Conservation (phyloP, 64 coral and sea anemone species). For the Dendrophyllia cribrosa region DNA sequence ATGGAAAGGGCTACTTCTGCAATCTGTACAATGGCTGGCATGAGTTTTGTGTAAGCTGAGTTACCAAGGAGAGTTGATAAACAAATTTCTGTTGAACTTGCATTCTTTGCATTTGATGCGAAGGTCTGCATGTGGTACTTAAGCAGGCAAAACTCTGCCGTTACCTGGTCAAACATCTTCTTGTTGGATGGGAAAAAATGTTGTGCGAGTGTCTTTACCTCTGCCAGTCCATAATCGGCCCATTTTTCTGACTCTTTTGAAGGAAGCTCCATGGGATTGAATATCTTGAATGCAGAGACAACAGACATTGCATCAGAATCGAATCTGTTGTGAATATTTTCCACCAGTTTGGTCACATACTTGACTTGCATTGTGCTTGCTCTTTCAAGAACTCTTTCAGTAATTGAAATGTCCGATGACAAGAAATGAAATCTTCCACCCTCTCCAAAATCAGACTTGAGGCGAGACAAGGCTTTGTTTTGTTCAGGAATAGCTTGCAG, state of each 20-base stretch:
- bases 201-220: constrained; percentile 41
- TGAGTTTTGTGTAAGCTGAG: constrained; percentile 36
- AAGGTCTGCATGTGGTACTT: constrained; percentile 40
- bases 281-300: constrained; percentile 56
- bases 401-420: constrained; percentile 9
- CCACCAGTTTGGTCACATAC: constrained; percentile 58
- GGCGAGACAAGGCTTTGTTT: constrained; percentile 20
- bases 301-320: constrained; percentile 43
- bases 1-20: constrained; percentile 37
- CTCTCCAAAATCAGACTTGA: constrained; percentile 21
- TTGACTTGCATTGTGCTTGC: constrained; percentile 17
- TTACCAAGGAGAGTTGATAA: constrained; percentile 28
- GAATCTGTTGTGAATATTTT: constrained; percentile 54
- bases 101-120: constrained; percentile 19
- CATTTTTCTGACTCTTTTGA: constrained; percentile 40
- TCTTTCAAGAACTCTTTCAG: constrained; percentile 28
- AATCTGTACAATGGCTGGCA: constrained; percentile 34
- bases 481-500: constrained; percentile 9
- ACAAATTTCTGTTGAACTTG: constrained; percentile 47
- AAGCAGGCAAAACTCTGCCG: constrained; percentile 21
- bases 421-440: constrained; percentile 11
- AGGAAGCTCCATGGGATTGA: constrained; percentile 42
- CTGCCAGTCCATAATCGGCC: constrained; percentile 44
- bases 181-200: constrained; percentile 15
- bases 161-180: constrained; percentile 18